phyloP scores from a whole-genome alignment of 2,113 vertebrate genomes.

The Struthidea cinerea region DNA sequence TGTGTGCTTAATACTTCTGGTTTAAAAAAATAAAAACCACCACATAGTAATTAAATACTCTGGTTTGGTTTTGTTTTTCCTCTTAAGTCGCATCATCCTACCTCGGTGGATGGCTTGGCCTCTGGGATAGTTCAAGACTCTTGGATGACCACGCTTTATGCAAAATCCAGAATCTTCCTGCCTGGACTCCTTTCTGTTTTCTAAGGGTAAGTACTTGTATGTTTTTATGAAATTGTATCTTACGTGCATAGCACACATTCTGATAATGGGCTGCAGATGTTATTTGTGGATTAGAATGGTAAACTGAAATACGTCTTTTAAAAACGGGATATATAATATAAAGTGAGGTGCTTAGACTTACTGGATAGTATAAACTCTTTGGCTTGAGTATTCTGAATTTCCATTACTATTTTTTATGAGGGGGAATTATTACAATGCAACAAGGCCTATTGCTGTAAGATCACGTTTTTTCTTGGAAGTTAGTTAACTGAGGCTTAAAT shows the following conservation, averaged over 20 bases:
- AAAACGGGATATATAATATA: fast-evolving
- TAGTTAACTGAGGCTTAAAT: not conserved
- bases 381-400: not conserved
- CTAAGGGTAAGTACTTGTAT: constrained; percentile 49
- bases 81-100: constrained; percentile 16
- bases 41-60: not conserved
- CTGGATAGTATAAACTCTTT: not conserved
- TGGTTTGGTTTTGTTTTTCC: not conserved
- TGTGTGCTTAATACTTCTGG: not conserved
- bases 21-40: not conserved
- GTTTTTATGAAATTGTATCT: not conserved
- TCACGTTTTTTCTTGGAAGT: not conserved
- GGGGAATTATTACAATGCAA: not conserved
- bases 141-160: constrained; percentile 51
- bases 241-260: fast-evolving
- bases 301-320: not conserved
- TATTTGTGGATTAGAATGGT: not conserved
- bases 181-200: constrained; percentile 25
- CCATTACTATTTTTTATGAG: not conserved
- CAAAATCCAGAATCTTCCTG: constrained; percentile 57
- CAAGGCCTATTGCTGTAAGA: not conserved
- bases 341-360: not conserved
- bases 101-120: constrained; percentile 30
- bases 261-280: not conserved
- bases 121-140: not conserved